Evolutionary conservation across 35 echinoderm and acorn worm genomes (phyloP), one percentile per base, ranked within the genome.

Genomic region (Acanthaster planci): DNA sequence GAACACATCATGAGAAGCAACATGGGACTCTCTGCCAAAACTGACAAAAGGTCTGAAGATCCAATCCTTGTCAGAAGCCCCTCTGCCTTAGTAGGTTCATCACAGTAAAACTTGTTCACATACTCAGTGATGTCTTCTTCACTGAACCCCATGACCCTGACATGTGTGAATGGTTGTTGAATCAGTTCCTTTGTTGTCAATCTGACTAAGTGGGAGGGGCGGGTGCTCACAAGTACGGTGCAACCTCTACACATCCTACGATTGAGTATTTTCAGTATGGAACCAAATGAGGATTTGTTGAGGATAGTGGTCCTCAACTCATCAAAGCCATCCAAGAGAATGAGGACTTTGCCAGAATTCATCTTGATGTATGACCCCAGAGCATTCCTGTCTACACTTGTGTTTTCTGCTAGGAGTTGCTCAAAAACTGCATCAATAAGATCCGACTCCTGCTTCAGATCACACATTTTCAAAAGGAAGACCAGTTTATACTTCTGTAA

Each of bases 311-410:
- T 36, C 34, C 14, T 35, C 14, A 36, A 9, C 34, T 72, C 64
- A 72, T 72, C 64, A 72, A 72, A 72, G 8, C 64, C 64, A 72
- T 72, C 64, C 18, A 72, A 29, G 18, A 72, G 23, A 72, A 72
- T 72, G 26, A 72, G 34, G 23, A 72, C 64, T 29, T 72, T 72
- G 1, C 34, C 29, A 31, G 23, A 26, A 34, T 29, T 72, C 0
- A 27, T 72, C 26, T 72, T 34, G 15, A 72, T 72, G 9, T 27
- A 72, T 0, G 14, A 2, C 14, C 34, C 14, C 64, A 72, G 34
- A 29, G 64, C 64, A 72, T 1, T 2, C 30, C 34, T 0, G 30
- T 72, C 30, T 26, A 72, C 23, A 72, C 26, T 31, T 47, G 42
- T 47, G 23, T 72, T 26, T 35, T 72, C 30, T 2, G 0, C 64